Conservation (phyloP, 92 coral and sea anemone genomes). For the Plumapathes pennacea region DNA sequence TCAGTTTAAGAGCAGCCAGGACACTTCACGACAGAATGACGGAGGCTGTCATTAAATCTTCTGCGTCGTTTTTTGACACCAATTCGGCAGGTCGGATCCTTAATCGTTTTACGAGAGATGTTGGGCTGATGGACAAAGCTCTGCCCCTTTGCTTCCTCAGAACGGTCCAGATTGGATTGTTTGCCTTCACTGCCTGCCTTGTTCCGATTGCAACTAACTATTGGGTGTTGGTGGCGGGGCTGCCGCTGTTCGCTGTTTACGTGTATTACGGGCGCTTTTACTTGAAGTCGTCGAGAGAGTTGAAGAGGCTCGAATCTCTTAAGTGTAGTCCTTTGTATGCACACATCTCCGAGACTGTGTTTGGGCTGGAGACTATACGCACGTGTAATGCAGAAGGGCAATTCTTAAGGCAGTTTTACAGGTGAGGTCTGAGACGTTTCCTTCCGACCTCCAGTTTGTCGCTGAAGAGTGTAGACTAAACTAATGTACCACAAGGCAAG, state of each 20-base stretch:
- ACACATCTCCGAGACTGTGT: slow-evolving; percentile 11
- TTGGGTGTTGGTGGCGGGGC: no score
- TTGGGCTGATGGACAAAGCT: slow-evolving; percentile 10
- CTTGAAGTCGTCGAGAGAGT: slow-evolving; percentile 46
- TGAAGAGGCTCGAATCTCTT: slow-evolving; percentile 28
- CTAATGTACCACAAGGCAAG: not conserved
- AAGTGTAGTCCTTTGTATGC: slow-evolving; percentile 32
- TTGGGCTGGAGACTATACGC: slow-evolving; percentile 13
- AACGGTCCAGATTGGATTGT: no score
- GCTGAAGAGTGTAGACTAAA: not conserved
- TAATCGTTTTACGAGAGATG: slow-evolving; percentile 23
- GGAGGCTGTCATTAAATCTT: not conserved
- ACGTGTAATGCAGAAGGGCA: not conserved
- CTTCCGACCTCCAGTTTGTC: slow-evolving; percentile 3
- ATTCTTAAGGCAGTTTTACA: no score
- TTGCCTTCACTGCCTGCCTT: no score
- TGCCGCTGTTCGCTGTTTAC: no score
- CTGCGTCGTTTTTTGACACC: slow-evolving; percentile 9
- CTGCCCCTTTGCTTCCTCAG: not conserved
- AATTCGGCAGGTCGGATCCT: slow-evolving; percentile 21
- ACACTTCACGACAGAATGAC: slow-evolving; percentile 14
- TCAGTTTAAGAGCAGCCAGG: slow-evolving; percentile 4
- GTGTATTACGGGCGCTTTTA: slow-evolving; percentile 21
- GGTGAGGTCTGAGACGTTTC: no score
- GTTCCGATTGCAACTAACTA: no score